Evolutionary conservation across 2,888 invertebrate genomes (phyloP), one percentile per base, ranked within the genome.

Genomic region (Lumbricus terrestris): DNA sequence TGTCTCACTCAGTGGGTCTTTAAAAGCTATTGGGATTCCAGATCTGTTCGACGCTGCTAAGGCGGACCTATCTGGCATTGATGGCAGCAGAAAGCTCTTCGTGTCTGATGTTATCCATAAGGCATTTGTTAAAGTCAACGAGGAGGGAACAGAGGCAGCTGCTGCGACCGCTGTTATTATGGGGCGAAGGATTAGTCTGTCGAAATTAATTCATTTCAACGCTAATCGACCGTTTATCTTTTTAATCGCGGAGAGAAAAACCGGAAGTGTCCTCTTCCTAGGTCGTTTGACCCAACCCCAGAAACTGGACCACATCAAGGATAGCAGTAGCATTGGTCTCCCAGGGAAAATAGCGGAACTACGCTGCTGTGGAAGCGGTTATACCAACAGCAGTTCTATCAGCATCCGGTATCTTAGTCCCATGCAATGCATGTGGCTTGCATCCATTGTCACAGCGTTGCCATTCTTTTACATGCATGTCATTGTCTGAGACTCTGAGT

Each of bases 1-100:
- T 20, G 91, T 92, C 35, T 83, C 88, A 8, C 82, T 92, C 89
- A 90, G 88, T 13, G 90, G 91, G 23, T 88, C 83, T 54, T 69
- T 93, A 54, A 42, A 29, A 0, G 82, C 88, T 20, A 54, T 93
- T 85, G 93, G 93, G 15, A 90, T 93, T 83, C 13, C 4, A 20
- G 90, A 91, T 83, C 40, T 92, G 47, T 93, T 94, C 91, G 90
- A 92, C n/a, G 54, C 33, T 1, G 35, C n/a, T 0, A 91, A 91
- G 20, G 94, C 94, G 20, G 93, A 95, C 90, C 92, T 95, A 23
- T 93, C 93, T n/a, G 94, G 93, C 16, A 94, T 94, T 90, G 92
- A 93, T 40, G 91, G 92, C 15, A 91, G 89, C 1, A 92, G 91
- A 20, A 90, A 92, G 23, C 89, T 94, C 23, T 93, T 89, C 91